Evolutionary conservation across 2,797 vertebrate genomes (phyloP).

Genomic region (Coreius guichenoti): DNA sequence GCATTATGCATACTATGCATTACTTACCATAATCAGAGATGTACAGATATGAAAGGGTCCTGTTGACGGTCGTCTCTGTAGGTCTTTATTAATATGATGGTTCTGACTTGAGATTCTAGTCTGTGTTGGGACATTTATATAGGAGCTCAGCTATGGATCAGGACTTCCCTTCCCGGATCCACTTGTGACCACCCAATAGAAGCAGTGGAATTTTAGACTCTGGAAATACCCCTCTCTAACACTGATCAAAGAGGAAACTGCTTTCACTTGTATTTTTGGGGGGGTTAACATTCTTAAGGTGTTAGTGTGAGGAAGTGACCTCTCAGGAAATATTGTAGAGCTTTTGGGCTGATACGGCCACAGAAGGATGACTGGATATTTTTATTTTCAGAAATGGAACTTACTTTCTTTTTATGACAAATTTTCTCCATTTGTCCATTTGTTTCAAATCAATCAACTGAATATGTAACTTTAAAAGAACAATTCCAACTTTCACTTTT

Average conservation of each 20-base stretch:
- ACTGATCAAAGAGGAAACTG: neutral
- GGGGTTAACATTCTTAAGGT: neutral
- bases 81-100: slow-evolving; percentile 10
- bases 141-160: neutral
- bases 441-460: neutral
- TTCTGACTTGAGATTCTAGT: slow-evolving; percentile 48
- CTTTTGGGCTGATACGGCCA: neutral
- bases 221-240: slow-evolving; percentile 49
- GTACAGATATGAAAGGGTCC: slow-evolving; percentile 5
- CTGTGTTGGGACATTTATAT: slow-evolving; percentile 59
- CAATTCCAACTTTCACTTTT: neutral
- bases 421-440: neutral
- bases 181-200: neutral
- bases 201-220: slow-evolving; percentile 66
- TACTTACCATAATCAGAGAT: slow-evolving; percentile 71
- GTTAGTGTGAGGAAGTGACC: neutral
- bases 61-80: slow-evolving; percentile 10
- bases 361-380: too few relatives aligned
- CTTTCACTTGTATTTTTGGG: neutral
- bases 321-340: slow-evolving; percentile 6
- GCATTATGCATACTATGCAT: neutral
- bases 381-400: neutral
- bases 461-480: neutral
- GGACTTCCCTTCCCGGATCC: slow-evolving; percentile 66
- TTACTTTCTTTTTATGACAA: neutral